Base-by-base conservation (phyloP, 2,888 invertebrate species). In the Hirudinaria manillensis region DNA sequence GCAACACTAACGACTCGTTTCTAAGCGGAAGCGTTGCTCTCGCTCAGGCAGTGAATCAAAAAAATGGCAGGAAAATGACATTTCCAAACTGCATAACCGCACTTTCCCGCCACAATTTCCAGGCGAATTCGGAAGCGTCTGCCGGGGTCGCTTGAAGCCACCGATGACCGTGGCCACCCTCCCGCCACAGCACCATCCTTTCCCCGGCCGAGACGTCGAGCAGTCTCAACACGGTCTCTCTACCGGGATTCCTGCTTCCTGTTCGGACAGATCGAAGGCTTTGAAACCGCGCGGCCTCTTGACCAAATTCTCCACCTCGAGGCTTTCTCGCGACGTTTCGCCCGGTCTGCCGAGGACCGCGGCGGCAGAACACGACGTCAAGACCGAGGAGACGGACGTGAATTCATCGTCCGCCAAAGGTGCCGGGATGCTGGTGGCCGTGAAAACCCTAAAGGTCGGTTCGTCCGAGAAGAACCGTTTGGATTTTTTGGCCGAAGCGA, bases 101-200 rank as follows among this genome's bases (percentile, higher is more conserved):
- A 13, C 36, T 34, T 34, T 74, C 7, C 21, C 38, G 21, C 21
- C 38, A 29, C 32, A 4, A 29, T 68, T 29, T 3, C 32, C 78
- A 75, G 99, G 87, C 85, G 99, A 99, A 87, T 99, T 99, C 84
- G 99, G 99, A 3, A 98, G 99, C 87, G 99, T 99, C 0, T 99
- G 98, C 84, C 91, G 94, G 76, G 99, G 98, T 3, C 72, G 21
- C n/a, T 7, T 34, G 21, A 29, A 38, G 51, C 38, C 72, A 55
- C n/a, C 72, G 56, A 53, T 27, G 55, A 32, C 34, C n/a, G 29
- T 53, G 32, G 29, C 55, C 51, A 32, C 55, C 24, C 61, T 61
- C n/a, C 61, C 61, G 3, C 61, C 61, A 6, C 61, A 61, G 61
- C 61, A 29, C 13, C 27, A 16, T 16, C 45, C 45, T 45, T 29